phyloP scores from a whole-genome alignment of 2,797 vertebrate genomes.

The Phaenicophaeus curvirostris region DNA sequence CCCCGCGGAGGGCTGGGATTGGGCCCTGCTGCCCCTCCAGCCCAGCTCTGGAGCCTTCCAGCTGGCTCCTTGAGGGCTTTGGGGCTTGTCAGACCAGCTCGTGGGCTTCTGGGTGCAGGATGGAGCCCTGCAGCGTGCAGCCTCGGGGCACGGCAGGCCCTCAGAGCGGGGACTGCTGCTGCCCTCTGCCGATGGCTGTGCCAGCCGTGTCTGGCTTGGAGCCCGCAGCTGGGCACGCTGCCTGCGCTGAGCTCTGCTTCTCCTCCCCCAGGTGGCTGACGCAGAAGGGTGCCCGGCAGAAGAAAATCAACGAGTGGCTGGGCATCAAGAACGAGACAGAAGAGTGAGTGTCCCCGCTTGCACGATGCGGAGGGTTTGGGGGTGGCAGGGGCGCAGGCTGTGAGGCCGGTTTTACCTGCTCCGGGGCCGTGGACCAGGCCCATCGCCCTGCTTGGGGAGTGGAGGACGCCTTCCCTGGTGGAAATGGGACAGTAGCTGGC shows the following conservation, averaged over 20 bases:
- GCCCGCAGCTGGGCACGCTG: neutral
- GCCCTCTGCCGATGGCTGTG: slow-evolving; percentile 1
- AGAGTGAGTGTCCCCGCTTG: slow-evolving; percentile 80
- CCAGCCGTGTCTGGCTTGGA: neutral
- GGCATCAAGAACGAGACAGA: slow-evolving; percentile 87
- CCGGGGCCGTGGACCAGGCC: rapidly evolving
- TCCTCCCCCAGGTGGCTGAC: slow-evolving; percentile 86
- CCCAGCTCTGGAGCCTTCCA: neutral
- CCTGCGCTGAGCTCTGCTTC: neutral
- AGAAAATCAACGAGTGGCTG: slow-evolving; percentile 90
- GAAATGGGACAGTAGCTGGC: neutral
- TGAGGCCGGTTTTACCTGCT: neutral
- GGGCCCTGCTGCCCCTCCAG: neutral
- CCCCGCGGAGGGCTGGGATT: rapidly evolving
- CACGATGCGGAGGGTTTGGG: rapidly evolving
- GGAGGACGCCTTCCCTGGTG: rapidly evolving
- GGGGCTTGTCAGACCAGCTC: neutral
- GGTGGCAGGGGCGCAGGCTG: neutral
- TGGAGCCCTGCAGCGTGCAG: neutral
- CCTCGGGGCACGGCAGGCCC: neutral
- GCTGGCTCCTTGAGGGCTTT: neutral
- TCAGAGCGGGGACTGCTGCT: neutral
- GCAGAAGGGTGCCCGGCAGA: slow-evolving; percentile 88
- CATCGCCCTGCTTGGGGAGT: neutral
- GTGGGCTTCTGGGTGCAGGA: neutral